Evolutionary conservation across 1,140 invertebrate genomes (phyloP), one percentile per base, ranked within the genome.

Genomic region (Formica exsecta): DNA sequence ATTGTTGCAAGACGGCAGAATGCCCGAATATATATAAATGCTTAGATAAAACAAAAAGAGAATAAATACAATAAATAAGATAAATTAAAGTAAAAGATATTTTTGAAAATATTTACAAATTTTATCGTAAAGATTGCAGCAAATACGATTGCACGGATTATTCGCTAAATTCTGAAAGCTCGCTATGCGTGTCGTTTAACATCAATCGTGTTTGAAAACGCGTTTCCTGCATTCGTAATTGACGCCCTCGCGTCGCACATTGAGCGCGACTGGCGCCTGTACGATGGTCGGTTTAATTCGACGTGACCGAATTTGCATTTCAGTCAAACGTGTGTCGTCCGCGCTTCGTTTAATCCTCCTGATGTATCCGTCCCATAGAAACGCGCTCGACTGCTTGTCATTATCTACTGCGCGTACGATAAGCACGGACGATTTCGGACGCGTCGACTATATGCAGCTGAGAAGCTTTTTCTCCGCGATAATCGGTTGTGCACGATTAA

Each of bases 281-380:
- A 22, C 41, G 70, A 66, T 79, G 73, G 64, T 81, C 25, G 66
- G 32, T 87, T 89, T 87, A 89, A 89, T 87, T 85, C 59, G 86
- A 87, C 73, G 71, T 44, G 73, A 77, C 79, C 86, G 80, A 89
- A 89, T 89, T 89, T 89, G 86, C 86, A 89, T 89, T 87, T 87
- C 79, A 70, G 86, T 65, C 65, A 62, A 83, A 65, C 86, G 68
- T 38, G 68, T 38, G 61, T 76, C 32, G 51, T 54, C 48, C 73
- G 64, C 64, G 59, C 73, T 75, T 38, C 70, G 85, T 79, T 83
- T 84, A 83, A 86, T 73, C 71, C 36, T 19, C 44, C 41, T 70
- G 71, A 85, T 71, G 29, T 64, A 71, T 41, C 61, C 36, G 61
- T 19, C n/a, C 38, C 29, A 57, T 71, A 65, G 70, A 89, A 86